These are phyloP conservation scores for Siniperca knerii DNA, from an alignment of 2,113 vertebrate genomes.

Conservation along the genomic window DNA sequence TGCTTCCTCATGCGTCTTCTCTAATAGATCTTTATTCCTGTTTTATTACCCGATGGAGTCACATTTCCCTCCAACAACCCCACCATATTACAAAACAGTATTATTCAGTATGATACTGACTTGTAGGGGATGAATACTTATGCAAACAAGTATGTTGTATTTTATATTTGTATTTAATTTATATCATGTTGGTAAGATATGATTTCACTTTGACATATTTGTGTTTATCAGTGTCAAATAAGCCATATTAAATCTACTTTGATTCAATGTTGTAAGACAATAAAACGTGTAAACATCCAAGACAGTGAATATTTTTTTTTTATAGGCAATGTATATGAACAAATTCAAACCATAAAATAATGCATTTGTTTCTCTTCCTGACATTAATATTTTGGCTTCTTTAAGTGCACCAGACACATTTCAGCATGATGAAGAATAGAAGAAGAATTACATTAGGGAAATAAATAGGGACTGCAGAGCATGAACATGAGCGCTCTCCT, in stretches of 20 bases:
- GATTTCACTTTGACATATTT: background rate
- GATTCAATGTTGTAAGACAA: background rate
- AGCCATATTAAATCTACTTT: background rate
- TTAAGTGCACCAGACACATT: background rate
- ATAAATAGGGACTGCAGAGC: slow-evolving; percentile 41
- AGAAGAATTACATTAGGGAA: slow-evolving; percentile 18
- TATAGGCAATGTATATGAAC: background rate
- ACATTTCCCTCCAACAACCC: background rate
- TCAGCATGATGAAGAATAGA: slow-evolving; percentile 2
- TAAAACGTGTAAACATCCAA: background rate
- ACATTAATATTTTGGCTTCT: background rate
- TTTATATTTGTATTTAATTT: background rate
- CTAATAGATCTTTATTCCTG: background rate
- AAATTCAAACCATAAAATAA: background rate
- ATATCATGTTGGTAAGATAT: background rate
- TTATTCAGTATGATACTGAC: background rate
- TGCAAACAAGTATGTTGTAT: slow-evolving; percentile 10
- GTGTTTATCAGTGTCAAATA: background rate
- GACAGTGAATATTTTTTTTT: background rate
- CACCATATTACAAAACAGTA: background rate
- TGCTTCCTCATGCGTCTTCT: background rate
- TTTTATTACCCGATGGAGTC: background rate
- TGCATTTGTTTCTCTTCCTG: background rate
- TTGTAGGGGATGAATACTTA: background rate
- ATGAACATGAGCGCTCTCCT: slow-evolving; percentile 45